Evolutionary conservation across 2,113 vertebrate species (phyloP).

Genomic region (Electrona antarctica): DNA sequence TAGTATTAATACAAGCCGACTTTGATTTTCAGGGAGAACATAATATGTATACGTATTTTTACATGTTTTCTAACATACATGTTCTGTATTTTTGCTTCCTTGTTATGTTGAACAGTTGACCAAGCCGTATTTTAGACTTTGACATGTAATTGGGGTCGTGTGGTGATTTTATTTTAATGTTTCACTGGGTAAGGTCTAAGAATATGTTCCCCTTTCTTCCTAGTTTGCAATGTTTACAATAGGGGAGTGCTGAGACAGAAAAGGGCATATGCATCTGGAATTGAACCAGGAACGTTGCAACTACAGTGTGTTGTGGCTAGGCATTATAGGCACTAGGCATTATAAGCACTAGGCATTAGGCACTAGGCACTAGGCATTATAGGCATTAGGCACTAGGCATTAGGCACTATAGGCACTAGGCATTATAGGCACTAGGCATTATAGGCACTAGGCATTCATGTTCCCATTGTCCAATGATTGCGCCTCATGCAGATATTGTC

Average conservation of each 20-base stretch:
- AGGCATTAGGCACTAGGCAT: background rate
- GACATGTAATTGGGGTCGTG: too few relatives aligned
- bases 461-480: slow-evolving; percentile 24
- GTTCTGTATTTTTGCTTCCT: background rate
- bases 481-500: background rate
- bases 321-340: background rate
- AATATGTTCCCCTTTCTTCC: background rate
- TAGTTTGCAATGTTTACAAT: too few relatives aligned
- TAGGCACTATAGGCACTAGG: background rate
- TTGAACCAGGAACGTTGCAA: too few relatives aligned
- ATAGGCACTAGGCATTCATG: background rate
- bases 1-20: slow-evolving; percentile 14
- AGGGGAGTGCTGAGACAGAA: too few relatives aligned
- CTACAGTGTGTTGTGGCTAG: too few relatives aligned
- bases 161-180: too few relatives aligned
- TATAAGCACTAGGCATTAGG: too few relatives aligned
- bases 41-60: background rate
- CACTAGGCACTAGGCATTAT: background rate
- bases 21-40: background rate
- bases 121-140: too few relatives aligned
- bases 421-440: background rate
- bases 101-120: background rate
- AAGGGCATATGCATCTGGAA: too few relatives aligned
- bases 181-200: background rate
- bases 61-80: background rate